Percentiles rank a stretch among this genome's conserved stretches.
Conservation (phyloP, 2,888 invertebrate species). For the Aspidiotus rigidus region DNA sequence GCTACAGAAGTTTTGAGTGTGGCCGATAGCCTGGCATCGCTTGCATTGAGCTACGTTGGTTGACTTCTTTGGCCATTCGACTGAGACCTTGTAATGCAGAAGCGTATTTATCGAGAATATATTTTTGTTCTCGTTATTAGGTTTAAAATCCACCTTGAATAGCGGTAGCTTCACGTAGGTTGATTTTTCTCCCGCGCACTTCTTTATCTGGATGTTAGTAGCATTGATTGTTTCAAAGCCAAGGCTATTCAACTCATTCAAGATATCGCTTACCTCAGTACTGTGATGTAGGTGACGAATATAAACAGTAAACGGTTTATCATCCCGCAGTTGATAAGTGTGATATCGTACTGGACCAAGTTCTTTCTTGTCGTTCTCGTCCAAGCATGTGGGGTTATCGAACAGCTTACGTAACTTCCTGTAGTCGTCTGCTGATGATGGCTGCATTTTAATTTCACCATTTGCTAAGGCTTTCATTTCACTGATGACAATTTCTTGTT, state of each 20-base stretch:
- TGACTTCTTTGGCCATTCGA: neutral
- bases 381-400: neutral
- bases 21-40: neutral
- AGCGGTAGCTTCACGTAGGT: neutral
- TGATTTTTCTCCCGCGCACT: neutral
- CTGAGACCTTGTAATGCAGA: neutral
- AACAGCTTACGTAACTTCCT: neutral
- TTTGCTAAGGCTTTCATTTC: neutral
- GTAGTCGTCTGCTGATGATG: neutral
- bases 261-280: neutral
- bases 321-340: neutral
- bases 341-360: neutral
- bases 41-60: neutral
- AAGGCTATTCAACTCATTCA: neutral
- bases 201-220: neutral
- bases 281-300: neutral
- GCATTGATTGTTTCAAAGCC: neutral
- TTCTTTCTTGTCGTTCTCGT: neutral
- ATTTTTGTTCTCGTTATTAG: neutral
- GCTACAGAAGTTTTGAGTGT: slow-evolving; percentile 2
- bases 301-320: neutral
- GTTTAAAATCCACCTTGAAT: neutral
- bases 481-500: neutral
- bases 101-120: neutral
- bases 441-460: neutral